Base-by-base conservation (phyloP, 1,140 invertebrate species). In the Cydia amplana region DNA sequence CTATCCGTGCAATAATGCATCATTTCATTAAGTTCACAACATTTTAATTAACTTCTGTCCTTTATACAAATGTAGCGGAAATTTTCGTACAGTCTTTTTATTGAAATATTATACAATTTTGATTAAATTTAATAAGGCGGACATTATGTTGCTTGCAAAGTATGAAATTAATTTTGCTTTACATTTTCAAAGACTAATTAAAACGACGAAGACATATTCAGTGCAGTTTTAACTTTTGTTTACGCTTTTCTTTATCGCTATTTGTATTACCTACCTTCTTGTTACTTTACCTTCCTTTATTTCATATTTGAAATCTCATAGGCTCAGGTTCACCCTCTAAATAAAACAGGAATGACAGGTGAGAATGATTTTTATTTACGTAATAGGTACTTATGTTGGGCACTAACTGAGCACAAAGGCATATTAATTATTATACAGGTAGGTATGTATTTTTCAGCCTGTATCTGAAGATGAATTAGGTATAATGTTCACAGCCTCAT, bases 21-120 rank as follows among this genome's bases (percentile, higher is more conserved):
- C 32, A 70, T 67, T 67, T 67, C 23, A 70, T 70, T 40, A 70
- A 7, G 12, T 67, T 25, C 14, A 40, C 32, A 36, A 70, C 43
- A 70, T 70, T 40, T 70, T 67, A 67, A 67, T 32, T 32, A 67
- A 18, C 65, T 1, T n/a, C 32, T 70, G 16, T 18, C 32, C 12
- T 70, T 70, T 40, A 40, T 70, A 36, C 32, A 18, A 36, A 70
- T 70, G 32, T 43, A 18, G 64, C 16, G 25, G 25, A 67, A 36
- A 18, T 7, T n/a, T n/a, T 36, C 28, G 25, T 32, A 28, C 25
- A 67, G 5, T 70, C 1, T 40, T 36, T 70, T n/a, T 43, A 40
- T 70, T 70, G 65, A 12, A 70, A 40, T 18, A 60, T 67, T 18
- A 60, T 67, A n/a, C 51, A 55, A 55, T 55, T 55, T 55, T 55